Evolutionary conservation across 2,888 invertebrate genomes (phyloP), one percentile per base, ranked within the genome.

Genomic region (Sesia bembeciformis): DNA sequence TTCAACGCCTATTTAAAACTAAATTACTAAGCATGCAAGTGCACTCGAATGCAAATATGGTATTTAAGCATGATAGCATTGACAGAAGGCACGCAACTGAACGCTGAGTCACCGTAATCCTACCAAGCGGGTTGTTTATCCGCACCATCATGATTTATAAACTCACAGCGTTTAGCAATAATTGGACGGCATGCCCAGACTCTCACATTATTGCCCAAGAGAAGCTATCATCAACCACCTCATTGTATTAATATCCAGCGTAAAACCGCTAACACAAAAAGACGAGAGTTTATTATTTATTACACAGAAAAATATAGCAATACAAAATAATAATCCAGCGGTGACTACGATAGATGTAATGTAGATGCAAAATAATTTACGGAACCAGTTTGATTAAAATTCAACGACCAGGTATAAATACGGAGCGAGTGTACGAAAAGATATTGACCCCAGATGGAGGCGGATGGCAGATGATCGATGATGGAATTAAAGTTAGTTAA

Each of bases 401-500:
- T 78, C 75, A 78, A 72, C 73, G 68, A 71, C 62, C 65, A 69
- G 67, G 67, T 73, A 73, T 70, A 71, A 66, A 74, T 69, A 66
- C 67, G 59, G 63, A 65, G 64, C 68, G 73, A 76, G 77, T 78
- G 76, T 77, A 70, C 68, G 66, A 76, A 80, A 76, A 86, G 84
- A 85, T 85, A 84, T 84, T 86, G 86, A 87, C 84, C 85, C 72
- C 78, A 61, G 67, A 66, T 69, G 57, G 72, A 80, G 78, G 75
- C 79, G 77, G 84, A 78, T 75, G 79, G 72, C 78, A 74, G 79
- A 82, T 86, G 86, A 86, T 84, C 72, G 83, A 87, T 86, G 77
- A 70, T 71, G 68, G 72, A 75, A 80, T 78, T 75, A 78, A 74
- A 74, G 62, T 70, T 68, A 65, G 63, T 70, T 79, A 80, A 81